Conservation (phyloP, 1,140 invertebrate genomes). For the Drosophila punjabiensis region DNA sequence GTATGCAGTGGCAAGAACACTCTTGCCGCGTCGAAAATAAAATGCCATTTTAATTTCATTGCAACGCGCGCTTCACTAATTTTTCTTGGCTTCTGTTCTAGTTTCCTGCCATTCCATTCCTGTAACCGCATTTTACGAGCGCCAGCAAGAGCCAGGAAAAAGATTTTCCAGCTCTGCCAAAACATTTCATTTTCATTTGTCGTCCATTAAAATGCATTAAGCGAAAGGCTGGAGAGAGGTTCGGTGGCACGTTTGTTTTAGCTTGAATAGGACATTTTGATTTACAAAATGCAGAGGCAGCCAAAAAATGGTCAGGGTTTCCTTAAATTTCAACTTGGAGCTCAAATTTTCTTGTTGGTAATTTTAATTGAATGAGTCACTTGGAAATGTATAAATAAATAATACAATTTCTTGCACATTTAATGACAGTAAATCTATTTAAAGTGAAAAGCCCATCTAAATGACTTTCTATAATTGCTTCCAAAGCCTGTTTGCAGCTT, state of each 20-base stretch:
- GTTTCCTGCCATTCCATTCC: conserved; percentile 6
- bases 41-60: conserved; percentile 73
- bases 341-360: not conserved
- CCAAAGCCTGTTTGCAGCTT: not conserved
- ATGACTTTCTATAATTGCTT: too few relatives aligned
- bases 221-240: conserved; percentile 1
- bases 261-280: conserved; percentile 5
- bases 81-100: conserved; percentile 41
- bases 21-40: conserved; percentile 61
- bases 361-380: not conserved
- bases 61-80: conserved; percentile 47
- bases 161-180: conserved; percentile 54
- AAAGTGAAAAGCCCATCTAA: too few relatives aligned
- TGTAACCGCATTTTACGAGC: conserved; percentile 30
- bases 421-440: not conserved
- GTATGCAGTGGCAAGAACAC: conserved; percentile 15
- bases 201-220: conserved; percentile 76
- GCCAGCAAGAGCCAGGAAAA: conserved; percentile 8
- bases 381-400: not conserved
- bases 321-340: not conserved
- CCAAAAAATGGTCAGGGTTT: not conserved
- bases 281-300: conserved; percentile 7
- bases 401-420: too few relatives aligned
- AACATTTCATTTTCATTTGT: conserved; percentile 69
- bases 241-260: conserved; percentile 5